A percentile compares a stretch with the other conserved stretches of the same genome.
Evolutionary conservation across 2,113 vertebrate species (phyloP).

Genomic region (Xenus cinereus): DNA sequence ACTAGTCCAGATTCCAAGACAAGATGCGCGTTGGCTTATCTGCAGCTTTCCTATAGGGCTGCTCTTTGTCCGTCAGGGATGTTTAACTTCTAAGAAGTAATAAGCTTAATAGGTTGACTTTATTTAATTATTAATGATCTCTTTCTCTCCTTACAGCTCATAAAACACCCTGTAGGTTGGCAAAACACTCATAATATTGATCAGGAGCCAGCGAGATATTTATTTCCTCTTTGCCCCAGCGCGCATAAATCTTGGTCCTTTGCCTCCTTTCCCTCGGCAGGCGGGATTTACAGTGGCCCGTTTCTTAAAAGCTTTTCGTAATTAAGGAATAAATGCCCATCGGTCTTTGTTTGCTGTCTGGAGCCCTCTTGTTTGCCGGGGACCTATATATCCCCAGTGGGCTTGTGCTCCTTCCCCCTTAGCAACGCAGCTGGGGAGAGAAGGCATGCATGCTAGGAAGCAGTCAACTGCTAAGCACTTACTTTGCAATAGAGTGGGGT

Average conservation of each 20-base stretch:
- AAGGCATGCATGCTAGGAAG: slow-evolving; percentile 87
- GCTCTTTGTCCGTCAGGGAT: not conserved
- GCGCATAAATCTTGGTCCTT: slow-evolving; percentile 64
- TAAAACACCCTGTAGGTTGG: slow-evolving; percentile 80
- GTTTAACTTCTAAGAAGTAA: slow-evolving; percentile 61
- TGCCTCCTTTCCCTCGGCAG: not conserved
- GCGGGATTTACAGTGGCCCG: slow-evolving; percentile 74
- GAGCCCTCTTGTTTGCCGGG: slow-evolving; percentile 62
- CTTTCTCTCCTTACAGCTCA: slow-evolving; percentile 70
- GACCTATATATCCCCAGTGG: slow-evolving; percentile 27
- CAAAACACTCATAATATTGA: slow-evolving; percentile 80
- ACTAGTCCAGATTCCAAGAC: not conserved
- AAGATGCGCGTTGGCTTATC: not conserved
- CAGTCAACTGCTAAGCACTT: slow-evolving; percentile 79
- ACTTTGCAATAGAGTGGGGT: slow-evolving; percentile 72
- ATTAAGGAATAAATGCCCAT: slow-evolving; percentile 76
- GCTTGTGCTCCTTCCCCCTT: slow-evolving; percentile 68
- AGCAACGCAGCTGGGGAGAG: slow-evolving; percentile 83
- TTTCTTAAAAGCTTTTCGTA: slow-evolving; percentile 67
- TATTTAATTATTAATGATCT: slow-evolving; percentile 80
- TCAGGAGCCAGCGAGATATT: slow-evolving; percentile 77
- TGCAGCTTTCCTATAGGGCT: not conserved
- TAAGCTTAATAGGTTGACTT: slow-evolving; percentile 81
- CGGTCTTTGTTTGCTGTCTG: slow-evolving; percentile 69
- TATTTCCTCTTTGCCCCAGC: slow-evolving; percentile 71